phyloP scores from a whole-genome alignment of 2,797 vertebrate genomes.

The Mergus octosetaceus region DNA sequence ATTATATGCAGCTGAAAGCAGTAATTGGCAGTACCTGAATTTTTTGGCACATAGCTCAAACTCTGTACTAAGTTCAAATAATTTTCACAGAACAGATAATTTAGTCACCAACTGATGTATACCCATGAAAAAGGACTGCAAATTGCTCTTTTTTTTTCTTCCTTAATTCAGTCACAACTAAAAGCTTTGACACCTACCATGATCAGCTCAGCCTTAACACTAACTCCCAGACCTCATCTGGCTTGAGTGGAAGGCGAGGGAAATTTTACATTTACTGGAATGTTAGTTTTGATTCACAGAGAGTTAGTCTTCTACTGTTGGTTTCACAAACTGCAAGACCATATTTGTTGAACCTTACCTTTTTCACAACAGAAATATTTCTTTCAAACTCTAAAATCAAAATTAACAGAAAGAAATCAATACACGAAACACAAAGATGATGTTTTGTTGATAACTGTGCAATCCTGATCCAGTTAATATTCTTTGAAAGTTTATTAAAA shows the following conservation, averaged over 20 bases:
- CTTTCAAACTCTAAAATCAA: neutral
- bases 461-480: neutral
- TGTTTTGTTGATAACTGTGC: neutral
- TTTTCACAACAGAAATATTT: neutral
- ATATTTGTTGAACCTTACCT: neutral
- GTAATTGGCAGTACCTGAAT: neutral
- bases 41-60: conserved; percentile 4
- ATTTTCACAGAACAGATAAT: conserved; percentile 32
- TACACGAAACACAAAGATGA: neutral
- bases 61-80: neutral
- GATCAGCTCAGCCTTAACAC: neutral
- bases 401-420: neutral
- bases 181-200: neutral
- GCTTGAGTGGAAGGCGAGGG: neutral
- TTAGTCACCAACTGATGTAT: neutral
- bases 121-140: neutral
- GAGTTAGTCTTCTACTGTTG: neutral
- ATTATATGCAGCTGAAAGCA: neutral
- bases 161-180: neutral
- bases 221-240: neutral
- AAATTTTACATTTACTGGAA: neutral
- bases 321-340: neutral
- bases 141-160: conserved; percentile 8
- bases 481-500: neutral
- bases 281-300: neutral